phyloP scores from a whole-genome alignment of 2,797 vertebrate genomes.

The Champsocephalus gunnari region DNA sequence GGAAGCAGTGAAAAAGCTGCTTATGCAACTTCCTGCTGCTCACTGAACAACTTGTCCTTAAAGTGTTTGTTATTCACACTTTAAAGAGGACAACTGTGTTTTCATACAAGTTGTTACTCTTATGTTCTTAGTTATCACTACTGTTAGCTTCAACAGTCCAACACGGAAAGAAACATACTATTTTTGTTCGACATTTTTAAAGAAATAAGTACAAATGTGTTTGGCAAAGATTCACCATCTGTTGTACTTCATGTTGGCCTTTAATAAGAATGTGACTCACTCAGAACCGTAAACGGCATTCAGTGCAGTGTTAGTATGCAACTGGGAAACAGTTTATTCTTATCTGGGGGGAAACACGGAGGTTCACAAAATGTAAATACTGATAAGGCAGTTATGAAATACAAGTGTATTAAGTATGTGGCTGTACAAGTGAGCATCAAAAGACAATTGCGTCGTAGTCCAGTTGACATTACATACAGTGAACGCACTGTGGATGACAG shows the following conservation, averaged over 20 bases:
- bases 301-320: not conserved
- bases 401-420: not conserved
- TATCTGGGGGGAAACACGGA: not conserved
- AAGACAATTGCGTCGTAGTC: not conserved
- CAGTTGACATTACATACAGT: not conserved
- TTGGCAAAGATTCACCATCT: not conserved
- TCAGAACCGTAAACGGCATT: not conserved
- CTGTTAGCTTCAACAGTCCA: no score
- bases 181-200: not conserved
- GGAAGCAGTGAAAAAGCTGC: conserved; percentile 40
- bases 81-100: not conserved
- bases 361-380: not conserved
- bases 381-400: not conserved
- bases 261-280: no score
- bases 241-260: no score
- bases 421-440: not conserved
- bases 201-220: not conserved
- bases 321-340: conserved; percentile 1
- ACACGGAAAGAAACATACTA: not conserved
- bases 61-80: not conserved
- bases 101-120: not conserved
- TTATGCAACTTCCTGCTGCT: conserved; percentile 61
- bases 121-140: not conserved
- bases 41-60: conserved; percentile 32
- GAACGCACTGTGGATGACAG: not conserved